Percentiles rank a stretch among this genome's conserved stretches.
These are phyloP conservation scores for Ageneiosus marmoratus DNA, from an alignment of 2,113 vertebrate species.

Conservation along the genomic window DNA sequence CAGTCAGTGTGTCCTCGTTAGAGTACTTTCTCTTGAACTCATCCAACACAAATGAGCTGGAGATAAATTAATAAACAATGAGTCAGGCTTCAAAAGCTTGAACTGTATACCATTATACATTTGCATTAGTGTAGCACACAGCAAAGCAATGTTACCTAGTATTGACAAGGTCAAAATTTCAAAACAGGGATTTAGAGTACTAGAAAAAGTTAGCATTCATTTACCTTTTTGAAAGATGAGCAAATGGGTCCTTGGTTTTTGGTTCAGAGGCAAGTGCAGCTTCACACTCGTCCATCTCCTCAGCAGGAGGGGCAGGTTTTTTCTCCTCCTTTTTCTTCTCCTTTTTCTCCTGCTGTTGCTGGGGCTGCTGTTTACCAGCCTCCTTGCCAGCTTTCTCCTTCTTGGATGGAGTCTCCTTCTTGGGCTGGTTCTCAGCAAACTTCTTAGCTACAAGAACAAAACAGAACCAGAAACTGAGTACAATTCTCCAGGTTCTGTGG, in stretches of 20 bases:
- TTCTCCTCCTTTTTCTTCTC: constrained; percentile 86
- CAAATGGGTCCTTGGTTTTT: constrained; percentile 90
- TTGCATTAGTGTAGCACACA: neutral
- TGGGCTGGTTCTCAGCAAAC: constrained; percentile 89
- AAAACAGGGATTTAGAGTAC: neutral
- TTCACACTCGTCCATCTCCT: constrained; percentile 87
- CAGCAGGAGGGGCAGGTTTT: constrained; percentile 70
- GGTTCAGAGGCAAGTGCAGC: constrained; percentile 84
- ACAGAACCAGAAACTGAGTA: neutral
- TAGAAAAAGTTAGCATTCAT: neutral
- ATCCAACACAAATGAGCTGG: constrained; percentile 84
- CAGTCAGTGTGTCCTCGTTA: constrained; percentile 85
- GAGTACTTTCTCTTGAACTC: constrained; percentile 94
- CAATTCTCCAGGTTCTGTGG: neutral
- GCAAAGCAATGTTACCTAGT: neutral
- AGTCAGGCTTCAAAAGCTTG: neutral
- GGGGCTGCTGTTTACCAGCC: constrained; percentile 66
- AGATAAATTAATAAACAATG: neutral
- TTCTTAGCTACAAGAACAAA: constrained; percentile 78
- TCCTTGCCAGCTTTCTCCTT: constrained; percentile 81
- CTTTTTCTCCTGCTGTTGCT: constrained; percentile 73
- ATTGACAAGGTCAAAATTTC: neutral
- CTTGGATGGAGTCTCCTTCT: constrained; percentile 81
- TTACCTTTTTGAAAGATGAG: constrained; percentile 86
- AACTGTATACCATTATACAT: neutral